These are phyloP conservation scores for Conus betulinus DNA, from an alignment of 1,140 invertebrate genomes.

Conservation along the genomic window DNA sequence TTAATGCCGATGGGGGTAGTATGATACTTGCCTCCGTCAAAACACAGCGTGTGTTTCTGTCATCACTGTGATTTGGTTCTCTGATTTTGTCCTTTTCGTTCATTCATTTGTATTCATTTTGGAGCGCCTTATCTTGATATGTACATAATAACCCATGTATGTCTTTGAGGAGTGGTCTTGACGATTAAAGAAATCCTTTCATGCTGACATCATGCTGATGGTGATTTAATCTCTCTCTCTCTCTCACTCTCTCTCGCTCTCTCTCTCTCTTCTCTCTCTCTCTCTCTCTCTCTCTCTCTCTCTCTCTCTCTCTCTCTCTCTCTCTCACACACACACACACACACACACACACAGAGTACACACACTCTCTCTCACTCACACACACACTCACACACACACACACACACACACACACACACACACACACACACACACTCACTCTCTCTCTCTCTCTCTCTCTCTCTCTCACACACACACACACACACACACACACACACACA, in stretches of 20 bases:
- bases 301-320: not conserved
- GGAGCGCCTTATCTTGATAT: constrained; percentile 10
- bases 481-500: no score
- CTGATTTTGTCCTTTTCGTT: not conserved
- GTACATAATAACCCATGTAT: constrained; percentile 5
- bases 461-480: not conserved
- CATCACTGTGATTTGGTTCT: not conserved
- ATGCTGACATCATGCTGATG: not conserved
- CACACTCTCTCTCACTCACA: not conserved
- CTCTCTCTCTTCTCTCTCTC: not conserved
- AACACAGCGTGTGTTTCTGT: not conserved
- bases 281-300: constrained; percentile 12
- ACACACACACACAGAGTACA: not conserved
- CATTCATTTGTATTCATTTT: not conserved
- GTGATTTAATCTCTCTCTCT: not conserved
- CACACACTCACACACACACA: not conserved
- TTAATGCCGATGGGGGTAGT: not conserved
- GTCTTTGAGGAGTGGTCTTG: constrained; percentile 6
- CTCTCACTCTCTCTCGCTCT: not conserved
- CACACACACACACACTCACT: not conserved
- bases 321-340: not conserved
- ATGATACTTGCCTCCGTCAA: not conserved
- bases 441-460: not conserved
- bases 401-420: not conserved
- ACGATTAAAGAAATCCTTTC: constrained; percentile 1